Conservation (phyloP, 1,140 invertebrate species). For the Linepithema humile region DNA sequence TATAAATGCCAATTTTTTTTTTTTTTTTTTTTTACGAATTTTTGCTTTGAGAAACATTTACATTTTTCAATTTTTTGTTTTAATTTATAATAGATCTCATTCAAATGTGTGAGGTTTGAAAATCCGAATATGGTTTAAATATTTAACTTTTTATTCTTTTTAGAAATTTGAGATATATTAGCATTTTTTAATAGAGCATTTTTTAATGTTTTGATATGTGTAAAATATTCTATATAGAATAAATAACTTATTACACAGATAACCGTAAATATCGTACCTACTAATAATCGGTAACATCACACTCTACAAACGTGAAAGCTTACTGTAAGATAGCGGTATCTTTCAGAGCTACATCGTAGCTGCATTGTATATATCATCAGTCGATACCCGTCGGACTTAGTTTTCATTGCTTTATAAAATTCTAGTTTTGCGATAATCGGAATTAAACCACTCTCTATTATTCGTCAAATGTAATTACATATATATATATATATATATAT, state of each 20-base stretch:
- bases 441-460: neutral
- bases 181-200: too few species aligned
- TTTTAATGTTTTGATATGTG: neutral
- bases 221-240: neutral
- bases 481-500: too few species aligned
- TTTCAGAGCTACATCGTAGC: neutral
- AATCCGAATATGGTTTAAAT: too few species aligned
- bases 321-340: slow-evolving; percentile 6
- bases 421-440: neutral
- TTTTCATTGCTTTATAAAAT: neutral
- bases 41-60: too few species aligned
- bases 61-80: too few species aligned
- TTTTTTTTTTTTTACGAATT: too few species aligned
- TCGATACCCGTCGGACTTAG: neutral
- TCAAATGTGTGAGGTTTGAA: too few species aligned
- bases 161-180: too few species aligned
- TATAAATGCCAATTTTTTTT: neutral
- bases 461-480: too few species aligned
- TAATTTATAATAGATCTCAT: too few species aligned
- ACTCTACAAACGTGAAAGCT: neutral
- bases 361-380: neutral
- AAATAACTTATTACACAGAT: neutral
- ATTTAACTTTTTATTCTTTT: too few species aligned
- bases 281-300: neutral
- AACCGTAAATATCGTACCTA: neutral